These are phyloP conservation scores for Pholis gunnellus DNA, from an alignment of 2,113 vertebrate species.

Conservation along the genomic window DNA sequence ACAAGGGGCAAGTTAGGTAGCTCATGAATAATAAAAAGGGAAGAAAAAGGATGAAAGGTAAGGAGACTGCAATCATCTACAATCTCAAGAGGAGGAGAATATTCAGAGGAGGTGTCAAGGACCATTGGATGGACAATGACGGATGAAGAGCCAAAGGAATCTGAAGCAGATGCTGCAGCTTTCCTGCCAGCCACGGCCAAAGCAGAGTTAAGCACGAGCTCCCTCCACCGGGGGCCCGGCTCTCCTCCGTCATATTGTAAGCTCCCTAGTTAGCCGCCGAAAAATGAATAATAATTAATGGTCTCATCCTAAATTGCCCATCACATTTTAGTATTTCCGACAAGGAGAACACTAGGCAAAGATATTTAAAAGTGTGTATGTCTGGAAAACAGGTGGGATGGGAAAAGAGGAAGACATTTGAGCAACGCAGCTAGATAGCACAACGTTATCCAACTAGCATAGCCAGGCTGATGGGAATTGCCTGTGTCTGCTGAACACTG, in stretches of 20 bases:
- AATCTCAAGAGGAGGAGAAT: slow-evolving; percentile 56
- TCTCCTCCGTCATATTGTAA: not conserved
- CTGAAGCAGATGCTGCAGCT: slow-evolving; percentile 37
- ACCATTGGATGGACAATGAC: slow-evolving; percentile 68
- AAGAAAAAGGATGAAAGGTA: slow-evolving; percentile 28
- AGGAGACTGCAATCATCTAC: slow-evolving; percentile 60
- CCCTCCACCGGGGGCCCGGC: not conserved
- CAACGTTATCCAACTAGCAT: not conserved
- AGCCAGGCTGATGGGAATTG: too few species aligned
- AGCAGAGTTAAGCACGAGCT: not conserved
- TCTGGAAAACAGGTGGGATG: not conserved
- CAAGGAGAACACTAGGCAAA: not conserved
- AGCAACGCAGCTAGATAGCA: not conserved
- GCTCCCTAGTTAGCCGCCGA: not conserved
- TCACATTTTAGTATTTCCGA: not conserved
- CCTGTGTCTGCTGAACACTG: not conserved
- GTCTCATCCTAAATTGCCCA: not conserved
- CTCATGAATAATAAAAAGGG: slow-evolving; percentile 53
- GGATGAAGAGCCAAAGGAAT: slow-evolving; percentile 61
- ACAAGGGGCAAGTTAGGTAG: slow-evolving; percentile 31
- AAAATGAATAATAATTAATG: not conserved
- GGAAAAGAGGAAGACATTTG: not conserved
- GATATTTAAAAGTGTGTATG: not conserved
- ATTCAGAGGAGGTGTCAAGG: slow-evolving; percentile 63
- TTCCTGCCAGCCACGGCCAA: slow-evolving; percentile 22